These are phyloP conservation scores for Heterodera schachtii DNA, from an alignment of 1,140 invertebrate species.

Conservation along the genomic window DNA sequence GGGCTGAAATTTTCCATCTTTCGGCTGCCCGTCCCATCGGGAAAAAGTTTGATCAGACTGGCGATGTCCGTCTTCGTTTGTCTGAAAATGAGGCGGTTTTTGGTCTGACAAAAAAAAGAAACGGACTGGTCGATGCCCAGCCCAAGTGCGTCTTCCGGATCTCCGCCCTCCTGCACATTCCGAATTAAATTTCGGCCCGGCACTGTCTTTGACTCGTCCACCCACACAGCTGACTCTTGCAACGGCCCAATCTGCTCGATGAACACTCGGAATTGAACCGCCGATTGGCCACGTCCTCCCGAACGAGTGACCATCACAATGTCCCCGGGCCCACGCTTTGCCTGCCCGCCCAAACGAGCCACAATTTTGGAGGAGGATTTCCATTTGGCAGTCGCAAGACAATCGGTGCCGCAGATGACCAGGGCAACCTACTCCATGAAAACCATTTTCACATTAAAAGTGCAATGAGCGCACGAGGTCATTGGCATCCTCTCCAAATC, in stretches of 20 bases:
- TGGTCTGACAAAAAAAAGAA: slow-evolving; percentile 12
- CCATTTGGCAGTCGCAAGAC: slow-evolving; percentile 92
- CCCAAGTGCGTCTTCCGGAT: slow-evolving; percentile 83
- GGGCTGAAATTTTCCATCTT: slow-evolving; percentile 89
- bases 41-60: slow-evolving; percentile 81
- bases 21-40: slow-evolving; percentile 83
- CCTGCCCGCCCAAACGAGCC: slow-evolving; percentile 82
- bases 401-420: slow-evolving; percentile 92
- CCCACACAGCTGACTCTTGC: slow-evolving; percentile 98
- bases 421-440: slow-evolving; percentile 73
- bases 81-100: slow-evolving; percentile 21
- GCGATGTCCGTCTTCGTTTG: slow-evolving; percentile 40
- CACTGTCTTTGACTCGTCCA: slow-evolving; percentile 82
- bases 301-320: slow-evolving; percentile 87
- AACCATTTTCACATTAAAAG: no score
- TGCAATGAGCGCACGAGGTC: slow-evolving; percentile 27
- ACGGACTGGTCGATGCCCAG: slow-evolving; percentile 87
- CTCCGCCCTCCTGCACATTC: slow-evolving; percentile 79
- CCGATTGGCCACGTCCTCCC: slow-evolving; percentile 78
- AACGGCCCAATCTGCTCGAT: slow-evolving; percentile 72
- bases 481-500: slow-evolving; percentile 79
- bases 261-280: slow-evolving; percentile 74
- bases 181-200: slow-evolving; percentile 76
- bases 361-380: slow-evolving; percentile 95
- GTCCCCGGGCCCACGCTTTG: slow-evolving; percentile 85